Evolutionary conservation across 2,113 vertebrate species (phyloP).

Genomic region (Psettodes erumei): DNA sequence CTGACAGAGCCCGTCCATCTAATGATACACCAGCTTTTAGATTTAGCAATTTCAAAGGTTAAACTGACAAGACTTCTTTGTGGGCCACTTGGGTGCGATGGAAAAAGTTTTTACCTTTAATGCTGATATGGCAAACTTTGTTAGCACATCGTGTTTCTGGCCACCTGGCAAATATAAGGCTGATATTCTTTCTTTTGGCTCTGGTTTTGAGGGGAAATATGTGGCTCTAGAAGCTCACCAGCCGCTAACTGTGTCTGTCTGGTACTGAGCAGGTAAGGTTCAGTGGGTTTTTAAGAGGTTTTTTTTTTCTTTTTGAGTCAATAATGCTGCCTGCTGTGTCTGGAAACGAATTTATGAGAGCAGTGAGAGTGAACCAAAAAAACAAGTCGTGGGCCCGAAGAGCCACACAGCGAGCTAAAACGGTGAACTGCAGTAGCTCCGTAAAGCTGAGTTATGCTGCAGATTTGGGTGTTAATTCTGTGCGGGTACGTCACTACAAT

Average conservation of each 20-base stretch:
- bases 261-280: not conserved
- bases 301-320: no score
- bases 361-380: no score
- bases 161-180: no score
- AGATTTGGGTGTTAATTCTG: not conserved
- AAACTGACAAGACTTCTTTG: not conserved
- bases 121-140: not conserved
- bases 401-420: not conserved
- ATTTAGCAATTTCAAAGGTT: constrained; percentile 7
- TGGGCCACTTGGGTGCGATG: no score
- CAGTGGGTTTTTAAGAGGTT: no score
- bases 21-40: not conserved
- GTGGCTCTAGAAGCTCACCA: not conserved
- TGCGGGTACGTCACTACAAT: no score
- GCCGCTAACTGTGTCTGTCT: no score
- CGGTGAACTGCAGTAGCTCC: no score
- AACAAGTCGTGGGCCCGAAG: no score
- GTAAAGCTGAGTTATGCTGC: no score
- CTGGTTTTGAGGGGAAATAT: not conserved
- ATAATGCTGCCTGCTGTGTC: not conserved
- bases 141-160: no score
- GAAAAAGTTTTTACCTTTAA: not conserved
- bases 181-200: not conserved
- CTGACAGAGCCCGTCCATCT: not conserved
- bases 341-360: not conserved